Base-by-base conservation (phyloP, 2,888 invertebrate species). In the Sacculina carcini region DNA sequence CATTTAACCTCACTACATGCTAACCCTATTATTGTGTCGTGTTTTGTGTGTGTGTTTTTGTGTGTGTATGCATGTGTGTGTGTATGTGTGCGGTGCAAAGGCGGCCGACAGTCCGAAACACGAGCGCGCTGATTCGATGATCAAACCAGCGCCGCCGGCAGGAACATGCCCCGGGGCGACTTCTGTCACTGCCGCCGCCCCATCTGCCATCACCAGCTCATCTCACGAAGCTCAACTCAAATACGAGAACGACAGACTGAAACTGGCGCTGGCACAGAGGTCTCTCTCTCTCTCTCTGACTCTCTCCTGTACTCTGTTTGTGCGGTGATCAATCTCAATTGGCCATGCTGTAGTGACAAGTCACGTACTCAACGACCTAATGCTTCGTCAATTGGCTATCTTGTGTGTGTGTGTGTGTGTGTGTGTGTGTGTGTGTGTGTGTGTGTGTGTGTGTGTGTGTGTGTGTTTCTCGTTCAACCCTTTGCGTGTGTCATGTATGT, bases 171-270 rank as follows among this genome's bases (percentile, higher is more conserved):
- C 77, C 28, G 77, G 76, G 62, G 76, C 76, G 65, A 73, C 74
- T 60, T 60, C 64, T 39, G 60, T 60, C 55, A 58, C 60, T 55
- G 60, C 31, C n/a, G 53, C 38, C 2, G 48, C 36, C 23, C 38
- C 56, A 29, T n/a, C n/a, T n/a, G n/a, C n/a, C n/a, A n/a, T n/a
- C 16, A 51, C 48, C 3, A 53, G 40, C 24, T 44, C 36, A 59
- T 70, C 66, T 51, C 67, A 73, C 39, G 80, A 87, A 63, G 83
- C 83, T 64, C 90, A 92, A 66, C 73, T 94, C 56, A 86, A 92
- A 64, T 92, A 92, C 68, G 94, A 94, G 69, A 94, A 94, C 66
- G 94, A 94, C 65, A 74, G 90, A 58, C 75, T 94, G 59, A 92
- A 94, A 69, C 74, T 90, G 58, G 94, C 94, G 21, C 71, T 94